Evolutionary conservation across 2,113 vertebrate species (phyloP).

Genomic region (Falco punctatus): DNA sequence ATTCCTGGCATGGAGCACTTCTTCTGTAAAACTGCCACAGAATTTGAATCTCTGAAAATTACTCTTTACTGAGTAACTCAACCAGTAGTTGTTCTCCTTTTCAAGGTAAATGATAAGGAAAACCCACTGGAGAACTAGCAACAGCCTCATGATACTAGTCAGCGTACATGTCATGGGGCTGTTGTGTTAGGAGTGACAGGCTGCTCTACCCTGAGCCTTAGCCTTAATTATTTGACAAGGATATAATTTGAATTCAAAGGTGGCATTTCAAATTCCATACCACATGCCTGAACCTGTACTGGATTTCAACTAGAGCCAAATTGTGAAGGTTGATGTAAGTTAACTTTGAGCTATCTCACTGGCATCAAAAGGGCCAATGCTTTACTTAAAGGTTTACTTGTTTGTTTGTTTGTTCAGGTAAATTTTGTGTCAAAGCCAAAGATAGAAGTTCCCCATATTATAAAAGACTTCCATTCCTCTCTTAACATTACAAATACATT

Average conservation of each 20-base stretch:
- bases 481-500: background rate
- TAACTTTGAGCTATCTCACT: background rate
- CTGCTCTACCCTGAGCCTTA: background rate
- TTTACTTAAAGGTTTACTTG: background rate
- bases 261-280: background rate
- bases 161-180: accelerated
- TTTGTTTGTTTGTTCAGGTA: background rate
- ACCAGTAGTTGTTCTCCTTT: background rate
- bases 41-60: background rate
- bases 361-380: background rate
- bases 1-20: background rate
- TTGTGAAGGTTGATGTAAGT: background rate
- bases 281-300: accelerated
- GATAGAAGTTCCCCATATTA: background rate
- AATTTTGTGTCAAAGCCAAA: background rate
- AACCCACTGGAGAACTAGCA: background rate
- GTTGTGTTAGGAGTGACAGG: background rate
- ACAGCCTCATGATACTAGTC: background rate
- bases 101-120: background rate
- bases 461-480: background rate
- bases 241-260: background rate
- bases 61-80: background rate
- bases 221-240: background rate
- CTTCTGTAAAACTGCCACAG: accelerated
- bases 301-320: background rate